Evolutionary conservation across 2,888 invertebrate genomes (phyloP), one percentile per base, ranked within the genome.

Genomic region (Melinopterus prodromus): DNA sequence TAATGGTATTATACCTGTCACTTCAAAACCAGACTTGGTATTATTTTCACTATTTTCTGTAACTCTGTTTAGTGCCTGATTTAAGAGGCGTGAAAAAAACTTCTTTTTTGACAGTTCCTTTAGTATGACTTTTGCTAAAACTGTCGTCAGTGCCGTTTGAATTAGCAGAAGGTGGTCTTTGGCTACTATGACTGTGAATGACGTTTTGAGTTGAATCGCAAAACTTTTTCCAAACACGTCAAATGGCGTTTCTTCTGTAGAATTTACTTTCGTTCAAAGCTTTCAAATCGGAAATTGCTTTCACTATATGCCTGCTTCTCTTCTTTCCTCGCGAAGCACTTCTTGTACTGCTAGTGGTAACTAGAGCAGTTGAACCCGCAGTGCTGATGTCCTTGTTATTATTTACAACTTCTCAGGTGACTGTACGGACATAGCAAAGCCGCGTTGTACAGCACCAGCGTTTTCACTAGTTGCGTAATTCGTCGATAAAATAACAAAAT

Each of bases 161-260:
- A 26, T 2, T 14, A 14, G 26, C 72, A 5, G 72, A 36, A 7
- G 72, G 2, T 72, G 72, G 72, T 6, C 9, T 71, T 4, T n/a
- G 71, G 71, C n/a, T 71, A 2, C 1, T n/a, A n/a, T n/a, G 71
- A 6, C 77, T n/a, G n/a, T 16, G 16, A 77, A 35, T 69, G 76
- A 76, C 16, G 16, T n/a, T 79, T 74, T 79, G 26, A 79, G 35
- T 69, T 79, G 79, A 37, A 70, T 70, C 1, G 79, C 79, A 38
- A 79, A 76, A 74, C 69, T 79, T 35, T 79, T 79, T 14, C 79
- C 79, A 77, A 79, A 79, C 4, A 71, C 4, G 26, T 79, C 79
- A 70, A 79, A 79, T 77, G 69, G 0, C 38, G 77, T 36, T 79
- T 77, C 77, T 76, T 79, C 79, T 16, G n/a, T n/a, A n/a, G n/a